These are phyloP conservation scores for Phalacrocorax carbo DNA, from an alignment of 2,113 vertebrate species.

Conservation along the genomic window DNA sequence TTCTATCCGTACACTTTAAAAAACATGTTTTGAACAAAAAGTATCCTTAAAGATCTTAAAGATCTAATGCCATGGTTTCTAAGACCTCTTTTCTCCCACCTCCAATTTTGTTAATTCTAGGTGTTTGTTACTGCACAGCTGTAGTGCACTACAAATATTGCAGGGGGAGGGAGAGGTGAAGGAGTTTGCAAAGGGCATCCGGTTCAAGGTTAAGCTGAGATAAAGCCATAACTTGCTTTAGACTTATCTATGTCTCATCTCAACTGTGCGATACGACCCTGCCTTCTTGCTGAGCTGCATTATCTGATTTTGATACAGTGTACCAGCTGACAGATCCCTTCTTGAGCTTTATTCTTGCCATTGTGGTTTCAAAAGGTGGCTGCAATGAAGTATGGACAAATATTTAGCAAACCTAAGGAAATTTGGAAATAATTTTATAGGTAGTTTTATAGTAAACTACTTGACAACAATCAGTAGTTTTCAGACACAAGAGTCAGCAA, in stretches of 20 bases:
- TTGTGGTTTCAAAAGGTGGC: background rate
- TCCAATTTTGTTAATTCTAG: background rate
- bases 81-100: background rate
- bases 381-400: background rate
- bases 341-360: conserved; percentile 20
- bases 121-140: background rate
- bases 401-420: background rate
- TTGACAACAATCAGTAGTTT: background rate
- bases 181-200: background rate
- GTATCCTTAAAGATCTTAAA: background rate
- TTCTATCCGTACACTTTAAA: conserved; percentile 29
- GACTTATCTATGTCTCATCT: conserved; percentile 33
- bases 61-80: background rate
- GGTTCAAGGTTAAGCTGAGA: conserved; percentile 50
- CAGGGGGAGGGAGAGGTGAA: accelerated
- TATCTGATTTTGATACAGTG: conserved; percentile 49
- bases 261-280: background rate
- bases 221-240: conserved; percentile 43
- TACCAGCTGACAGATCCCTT: conserved; percentile 37
- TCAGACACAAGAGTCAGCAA: background rate
- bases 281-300: background rate
- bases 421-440: background rate
- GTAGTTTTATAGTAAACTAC: background rate
- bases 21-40: background rate
- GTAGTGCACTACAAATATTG: background rate